Evolutionary conservation across 2,888 invertebrate genomes (phyloP).

Genomic region (Cerceris ruficornis): DNA sequence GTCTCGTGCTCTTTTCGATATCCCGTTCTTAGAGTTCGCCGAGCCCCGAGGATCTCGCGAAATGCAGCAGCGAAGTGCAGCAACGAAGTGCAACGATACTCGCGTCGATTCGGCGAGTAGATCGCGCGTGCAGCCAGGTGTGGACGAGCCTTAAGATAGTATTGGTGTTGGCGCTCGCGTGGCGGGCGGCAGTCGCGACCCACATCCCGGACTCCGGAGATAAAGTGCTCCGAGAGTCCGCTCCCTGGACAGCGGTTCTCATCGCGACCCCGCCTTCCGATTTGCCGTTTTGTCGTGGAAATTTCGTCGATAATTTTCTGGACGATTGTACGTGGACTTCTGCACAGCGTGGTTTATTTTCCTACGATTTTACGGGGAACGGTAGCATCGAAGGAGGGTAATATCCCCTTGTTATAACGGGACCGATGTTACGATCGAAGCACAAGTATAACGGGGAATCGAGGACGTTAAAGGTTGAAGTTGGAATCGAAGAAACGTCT

Average conservation of each 20-base stretch:
- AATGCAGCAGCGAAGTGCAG: neutral
- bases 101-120: slow-evolving; percentile 34
- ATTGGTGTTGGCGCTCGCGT: slow-evolving; percentile 70
- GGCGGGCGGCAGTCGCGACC: slow-evolving; percentile 80
- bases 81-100: neutral
- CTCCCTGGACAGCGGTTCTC: slow-evolving; percentile 78
- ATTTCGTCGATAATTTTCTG: too few relatives aligned
- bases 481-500: too few relatives aligned
- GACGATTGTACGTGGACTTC: too few relatives aligned
- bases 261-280: slow-evolving; percentile 76
- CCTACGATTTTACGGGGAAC: too few relatives aligned
- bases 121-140: slow-evolving; percentile 63
- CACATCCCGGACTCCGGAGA: slow-evolving; percentile 77
- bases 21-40: neutral
- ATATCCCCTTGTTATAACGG: too few relatives aligned
- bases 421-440: too few relatives aligned
- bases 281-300: too few relatives aligned
- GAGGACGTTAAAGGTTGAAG: too few relatives aligned
- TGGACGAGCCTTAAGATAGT: slow-evolving; percentile 72
- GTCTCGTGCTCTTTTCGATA: too few relatives aligned
- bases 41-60: neutral
- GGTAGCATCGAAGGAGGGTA: too few relatives aligned
- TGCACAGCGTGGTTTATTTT: too few relatives aligned
- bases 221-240: slow-evolving; percentile 78
- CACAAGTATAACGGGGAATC: too few relatives aligned